Percentiles rank a stretch among this genome's conserved stretches.
Conservation (phyloP, 2,797 vertebrate genomes). For the Gymnoscopelus braueri region DNA sequence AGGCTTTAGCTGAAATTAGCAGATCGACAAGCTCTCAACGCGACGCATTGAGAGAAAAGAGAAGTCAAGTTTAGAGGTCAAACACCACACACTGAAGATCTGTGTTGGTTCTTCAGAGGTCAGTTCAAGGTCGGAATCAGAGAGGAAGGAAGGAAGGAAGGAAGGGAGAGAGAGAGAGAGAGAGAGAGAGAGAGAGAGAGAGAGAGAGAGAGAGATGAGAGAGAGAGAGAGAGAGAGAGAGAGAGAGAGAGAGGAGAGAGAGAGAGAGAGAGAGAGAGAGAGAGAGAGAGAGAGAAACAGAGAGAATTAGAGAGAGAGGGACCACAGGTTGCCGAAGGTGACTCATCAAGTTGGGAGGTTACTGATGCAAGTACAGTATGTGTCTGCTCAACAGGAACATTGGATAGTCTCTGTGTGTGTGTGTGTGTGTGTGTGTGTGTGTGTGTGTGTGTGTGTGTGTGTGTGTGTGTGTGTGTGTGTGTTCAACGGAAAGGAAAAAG, state of each 20-base stretch:
- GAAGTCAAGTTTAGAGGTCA: too few relatives aligned
- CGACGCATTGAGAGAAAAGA: too few relatives aligned
- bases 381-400: too few relatives aligned
- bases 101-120: not conserved
- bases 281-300: too few relatives aligned
- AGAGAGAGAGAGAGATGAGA: not conserved
- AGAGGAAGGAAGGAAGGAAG: slow-evolving; percentile 2
- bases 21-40: too few relatives aligned
- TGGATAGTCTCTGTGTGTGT: too few relatives aligned
- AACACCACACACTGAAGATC: too few relatives aligned
- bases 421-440: too few relatives aligned
- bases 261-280: slow-evolving; percentile 17
- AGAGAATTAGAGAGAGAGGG: not conserved
- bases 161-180: slow-evolving; percentile 4
- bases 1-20: too few relatives aligned
- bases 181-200: slow-evolving; percentile 18
- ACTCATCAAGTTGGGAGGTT: slow-evolving; percentile 67
- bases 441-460: too few relatives aligned
- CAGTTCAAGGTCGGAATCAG: slow-evolving; percentile 36
- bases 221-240: not conserved
- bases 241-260: slow-evolving; percentile 3
- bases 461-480: too few relatives aligned
- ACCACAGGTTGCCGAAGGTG: slow-evolving; percentile 57
- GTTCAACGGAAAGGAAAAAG: not conserved
- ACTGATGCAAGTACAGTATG: slow-evolving; percentile 23